Evolutionary conservation across 2,797 vertebrate species (phyloP), one percentile per base, ranked within the genome.

Genomic region (Diceros bicornis): DNA sequence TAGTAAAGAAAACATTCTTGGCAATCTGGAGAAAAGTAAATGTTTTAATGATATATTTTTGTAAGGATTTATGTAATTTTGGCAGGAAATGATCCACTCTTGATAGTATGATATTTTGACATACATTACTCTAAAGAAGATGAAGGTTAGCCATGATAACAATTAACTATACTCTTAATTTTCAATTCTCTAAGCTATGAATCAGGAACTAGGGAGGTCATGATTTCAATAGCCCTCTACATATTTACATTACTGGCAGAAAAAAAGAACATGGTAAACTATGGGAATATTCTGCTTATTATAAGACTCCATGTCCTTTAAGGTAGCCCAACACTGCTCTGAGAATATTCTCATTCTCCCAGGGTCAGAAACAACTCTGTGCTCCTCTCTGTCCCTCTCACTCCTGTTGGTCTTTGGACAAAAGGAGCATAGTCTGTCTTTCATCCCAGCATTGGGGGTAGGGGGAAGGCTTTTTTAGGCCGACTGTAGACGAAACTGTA

Each of bases 111-210:
- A 74, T 41, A 47, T 13, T 93, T 41, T 61, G 47, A 77, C 44
- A 87, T 11, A 21, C 3, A 79, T 87, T 81, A 87, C 14, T 84
- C 5, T 61, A n/a, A 90, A 78, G 89, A 44, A 47, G 13, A 79
- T 62, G n/a, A 13, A 13, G 13, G 13, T 47, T 34, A 85, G 13
- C 2, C 27, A 93, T 21, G 21, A 64, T 68, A 87, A 83, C 5
- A 83, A 62, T 41, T 62, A 41, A 32, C 62, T 72, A 78, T 27
- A 66, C n/a, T 47, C 13, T 23, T 77, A 47, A 77, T 77, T 95
- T 94, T 90, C 59, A 94, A 44, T 21, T 87, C 14, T 94, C 37
- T 92, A 55, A 94, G 20, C n/a, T 71, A 55, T 75, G 29, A 79
- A 89, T 78, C 50, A 95, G 57, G 4, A 96, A 16, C 20, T 7